Evolutionary conservation across 1,140 invertebrate species (phyloP).

Genomic region (Araneus ventricosus): DNA sequence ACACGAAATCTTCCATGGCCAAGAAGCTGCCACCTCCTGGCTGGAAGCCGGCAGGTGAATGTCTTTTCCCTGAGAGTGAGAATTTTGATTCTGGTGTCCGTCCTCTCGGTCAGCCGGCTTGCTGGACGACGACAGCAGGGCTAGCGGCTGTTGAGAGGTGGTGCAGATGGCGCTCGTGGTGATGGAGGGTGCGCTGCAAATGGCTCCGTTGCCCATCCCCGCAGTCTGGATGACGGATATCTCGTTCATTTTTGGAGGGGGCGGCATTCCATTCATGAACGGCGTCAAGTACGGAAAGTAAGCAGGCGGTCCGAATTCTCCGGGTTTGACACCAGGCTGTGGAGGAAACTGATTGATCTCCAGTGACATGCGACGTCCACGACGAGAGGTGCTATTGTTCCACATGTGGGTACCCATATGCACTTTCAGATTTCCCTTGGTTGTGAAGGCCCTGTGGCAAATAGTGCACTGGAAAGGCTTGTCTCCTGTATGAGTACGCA

Average conservation of each 20-base stretch:
- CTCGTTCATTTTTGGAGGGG: slow-evolving; percentile 83
- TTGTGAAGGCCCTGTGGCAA: slow-evolving; percentile 88
- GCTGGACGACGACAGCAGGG: slow-evolving; percentile 35
- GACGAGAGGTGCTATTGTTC: slow-evolving; percentile 94
- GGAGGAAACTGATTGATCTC: slow-evolving; percentile 89
- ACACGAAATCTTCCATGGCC: slow-evolving; percentile 79
- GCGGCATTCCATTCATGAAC: slow-evolving; percentile 79
- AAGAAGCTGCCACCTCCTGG: slow-evolving; percentile 65
- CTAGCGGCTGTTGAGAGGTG: slow-evolving; percentile 60
- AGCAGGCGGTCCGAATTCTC: slow-evolving; percentile 91
- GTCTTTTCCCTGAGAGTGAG: slow-evolving; percentile 64
- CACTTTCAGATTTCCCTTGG: slow-evolving; percentile 98
- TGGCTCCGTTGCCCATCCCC: slow-evolving; percentile 76
- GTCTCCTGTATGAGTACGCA: slow-evolving; percentile 77
- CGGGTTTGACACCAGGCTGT: slow-evolving; percentile 86
- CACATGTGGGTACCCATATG: slow-evolving; percentile 99
- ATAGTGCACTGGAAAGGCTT: slow-evolving; percentile 79
- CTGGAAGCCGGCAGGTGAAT: background rate
- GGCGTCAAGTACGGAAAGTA: slow-evolving; percentile 87
- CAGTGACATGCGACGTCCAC: slow-evolving; percentile 95
- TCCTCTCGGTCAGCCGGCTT: slow-evolving; percentile 20
- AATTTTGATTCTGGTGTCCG: slow-evolving; percentile 45
- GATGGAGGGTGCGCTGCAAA: background rate
- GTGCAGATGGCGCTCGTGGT: slow-evolving; percentile 79
- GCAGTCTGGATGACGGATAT: slow-evolving; percentile 85